Conservation (phyloP, 2,888 invertebrate genomes). For the Cremastobaeus sp. region DNA sequence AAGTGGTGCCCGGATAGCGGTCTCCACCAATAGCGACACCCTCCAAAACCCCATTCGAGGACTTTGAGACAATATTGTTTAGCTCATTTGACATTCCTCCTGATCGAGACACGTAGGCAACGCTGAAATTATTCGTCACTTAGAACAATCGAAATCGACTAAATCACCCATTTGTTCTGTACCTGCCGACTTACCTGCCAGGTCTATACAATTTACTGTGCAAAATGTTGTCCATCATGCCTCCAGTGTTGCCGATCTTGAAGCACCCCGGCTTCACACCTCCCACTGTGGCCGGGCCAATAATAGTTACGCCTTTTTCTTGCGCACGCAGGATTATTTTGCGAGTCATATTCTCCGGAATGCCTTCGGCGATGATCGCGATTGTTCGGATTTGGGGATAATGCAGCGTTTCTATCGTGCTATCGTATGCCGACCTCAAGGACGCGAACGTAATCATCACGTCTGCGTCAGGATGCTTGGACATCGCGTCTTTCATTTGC, state of each 20-base stretch:
- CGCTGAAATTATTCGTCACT: too few species aligned
- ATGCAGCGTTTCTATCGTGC: slow-evolving; percentile 95
- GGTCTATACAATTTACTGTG: slow-evolving; percentile 97
- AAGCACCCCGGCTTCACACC: slow-evolving; percentile 99
- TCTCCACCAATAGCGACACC: slow-evolving; percentile 99
- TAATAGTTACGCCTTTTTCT: slow-evolving; percentile 90
- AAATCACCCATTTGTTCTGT: too few species aligned
- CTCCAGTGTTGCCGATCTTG: slow-evolving; percentile 99
- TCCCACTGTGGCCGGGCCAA: slow-evolving; percentile 97
- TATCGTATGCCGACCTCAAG: slow-evolving; percentile 97
- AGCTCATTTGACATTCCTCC: slow-evolving; percentile 99
- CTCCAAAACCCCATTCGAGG: slow-evolving; percentile 98
- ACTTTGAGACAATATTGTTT: slow-evolving; percentile 97
- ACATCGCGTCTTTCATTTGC: slow-evolving; percentile 97
- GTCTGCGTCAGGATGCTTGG: slow-evolving; percentile 95
- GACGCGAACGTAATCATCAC: slow-evolving; percentile 99
- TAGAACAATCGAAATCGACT: too few species aligned
- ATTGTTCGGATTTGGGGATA: slow-evolving; percentile 97
- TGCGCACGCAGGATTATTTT: slow-evolving; percentile 92
- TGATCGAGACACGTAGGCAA: slow-evolving; percentile 98
- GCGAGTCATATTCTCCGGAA: slow-evolving; percentile 98
- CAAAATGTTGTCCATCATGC: slow-evolving; percentile 99
- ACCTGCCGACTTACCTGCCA: too few species aligned
- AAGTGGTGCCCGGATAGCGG: slow-evolving; percentile 97
- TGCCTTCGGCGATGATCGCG: slow-evolving; percentile 99